phyloP scores from a whole-genome alignment of 37 sponge, comb jelly and placozoan species.

The Lycopodina hypogea region DNA sequence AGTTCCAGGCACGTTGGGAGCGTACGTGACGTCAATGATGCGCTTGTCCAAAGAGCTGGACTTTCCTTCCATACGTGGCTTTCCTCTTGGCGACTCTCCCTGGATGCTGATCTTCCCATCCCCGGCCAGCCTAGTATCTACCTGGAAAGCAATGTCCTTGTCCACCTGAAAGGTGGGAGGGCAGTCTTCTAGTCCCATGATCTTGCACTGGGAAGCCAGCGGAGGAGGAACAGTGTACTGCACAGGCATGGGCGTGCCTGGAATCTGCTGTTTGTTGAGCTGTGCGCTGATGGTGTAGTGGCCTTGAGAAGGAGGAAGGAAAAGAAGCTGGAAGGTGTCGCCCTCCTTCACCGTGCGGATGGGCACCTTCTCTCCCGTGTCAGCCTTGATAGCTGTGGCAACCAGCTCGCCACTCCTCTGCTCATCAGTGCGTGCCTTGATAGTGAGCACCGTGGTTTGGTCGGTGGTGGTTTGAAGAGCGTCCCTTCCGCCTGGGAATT shows the following conservation, averaged over 20 bases:
- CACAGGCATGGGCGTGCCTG: conserved; percentile 51
- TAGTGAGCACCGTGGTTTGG: not conserved
- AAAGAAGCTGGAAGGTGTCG: conserved; percentile 36
- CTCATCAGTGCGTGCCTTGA: conserved; percentile 9
- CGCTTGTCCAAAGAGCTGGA: conserved; percentile 2
- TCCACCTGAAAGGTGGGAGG: conserved; percentile 26
- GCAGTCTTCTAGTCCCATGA: conserved; percentile 41
- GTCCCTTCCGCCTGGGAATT: not conserved
- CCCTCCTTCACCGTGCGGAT: conserved; percentile 5
- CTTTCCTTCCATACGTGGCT: conserved; percentile 19
- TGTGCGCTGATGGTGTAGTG: conserved; percentile 31
- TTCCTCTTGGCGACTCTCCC: conserved; percentile 18
- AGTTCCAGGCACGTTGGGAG: conserved; percentile 51
- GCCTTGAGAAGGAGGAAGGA: conserved; percentile 43
- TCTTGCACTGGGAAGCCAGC: conserved; percentile 42
- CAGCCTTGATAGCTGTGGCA: conserved; percentile 44
- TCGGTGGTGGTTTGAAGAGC: conserved; percentile 8
- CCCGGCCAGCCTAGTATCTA: conserved; percentile 72
- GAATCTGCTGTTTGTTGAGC: conserved; percentile 33
- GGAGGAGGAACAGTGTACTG: conserved; percentile 20
- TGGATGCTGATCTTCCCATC: conserved; percentile 39
- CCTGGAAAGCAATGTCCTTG: conserved; percentile 27
- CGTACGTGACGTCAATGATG: conserved; percentile 50
- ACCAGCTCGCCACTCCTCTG: conserved; percentile 15
- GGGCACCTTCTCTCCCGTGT: conserved; percentile 1